Evolutionary conservation across 1,140 invertebrate species (phyloP), one percentile per base, ranked within the genome.

Genomic region (Alviniconcha marisindica): DNA sequence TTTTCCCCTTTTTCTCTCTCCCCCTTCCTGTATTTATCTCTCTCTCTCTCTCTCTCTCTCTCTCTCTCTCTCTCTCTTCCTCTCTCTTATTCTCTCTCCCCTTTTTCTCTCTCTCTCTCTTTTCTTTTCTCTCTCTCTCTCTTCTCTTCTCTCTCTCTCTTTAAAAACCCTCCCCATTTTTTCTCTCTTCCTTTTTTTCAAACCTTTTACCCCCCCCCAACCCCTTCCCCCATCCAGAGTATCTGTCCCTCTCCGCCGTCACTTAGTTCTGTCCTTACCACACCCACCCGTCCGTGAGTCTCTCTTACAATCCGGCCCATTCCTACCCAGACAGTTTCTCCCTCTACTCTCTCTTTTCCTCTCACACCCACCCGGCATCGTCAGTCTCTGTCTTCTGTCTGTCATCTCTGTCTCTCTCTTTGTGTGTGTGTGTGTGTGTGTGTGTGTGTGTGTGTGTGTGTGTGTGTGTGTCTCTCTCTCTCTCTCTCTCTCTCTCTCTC

Each of bases 21-120:
- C 24, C 56, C n/a, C 40, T 54, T 18, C 24, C 10, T 60, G 10
- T 60, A n/a, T 56, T n/a, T 36, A 1, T 78, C 73, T 60, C 56
- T 60, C 56, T n/a, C 24, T 54, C 33, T 60, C 56, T 60, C 56
- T n/a, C 28, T 56, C 38, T 56, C 33, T 78, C 73, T 54, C 15
- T 44, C 42, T 56, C 73, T 54, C 33, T n/a, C 44, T 51, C 44
- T 78, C 73, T 60, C 33, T 31, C 40, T 51, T 42, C 79, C 38
- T 33, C 33, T 14, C 4, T 21, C n/a, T 56, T 48, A 56, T 31
- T 78, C 74, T 54, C 38, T 78, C n/a, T 48, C 24, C 2, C 24
- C n/a, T 33, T 28, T 21, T 83, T 33, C 42, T 15, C 0, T 31
- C 21, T 79, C 48, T 48, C 40, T 14, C 4, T 28, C 40, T 42